Percentiles rank a stretch among this genome's conserved stretches.
These are phyloP conservation scores for Leiothrix lutea DNA, from an alignment of 2,113 vertebrate species.

Conservation along the genomic window DNA sequence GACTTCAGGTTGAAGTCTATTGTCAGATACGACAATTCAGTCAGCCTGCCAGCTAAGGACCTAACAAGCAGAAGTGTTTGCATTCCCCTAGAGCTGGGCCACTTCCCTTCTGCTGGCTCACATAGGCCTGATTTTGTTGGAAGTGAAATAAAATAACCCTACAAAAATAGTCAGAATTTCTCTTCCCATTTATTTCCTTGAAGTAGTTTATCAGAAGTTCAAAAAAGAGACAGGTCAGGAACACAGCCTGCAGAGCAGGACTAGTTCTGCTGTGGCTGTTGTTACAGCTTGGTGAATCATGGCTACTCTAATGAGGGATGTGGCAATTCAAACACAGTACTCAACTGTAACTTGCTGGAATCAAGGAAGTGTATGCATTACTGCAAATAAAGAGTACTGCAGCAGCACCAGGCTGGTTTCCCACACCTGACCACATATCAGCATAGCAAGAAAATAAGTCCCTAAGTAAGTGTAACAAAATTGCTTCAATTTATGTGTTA, in stretches of 20 bases:
- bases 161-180: not conserved
- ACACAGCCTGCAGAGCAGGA: not conserved
- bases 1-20: not conserved
- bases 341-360: not conserved
- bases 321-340: not conserved
- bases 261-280: not conserved
- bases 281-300: not conserved
- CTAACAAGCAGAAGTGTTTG: not conserved
- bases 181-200: not conserved
- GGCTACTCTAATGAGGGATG: not conserved
- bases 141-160: not conserved
- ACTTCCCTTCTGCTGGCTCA: not conserved
- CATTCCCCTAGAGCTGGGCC: not conserved
- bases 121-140: not conserved
- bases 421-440: not conserved
- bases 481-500: not conserved
- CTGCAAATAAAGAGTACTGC: not conserved
- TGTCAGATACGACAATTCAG: not conserved
- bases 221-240: not conserved
- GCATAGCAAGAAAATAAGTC: not conserved
- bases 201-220: not conserved
- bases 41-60: not conserved
- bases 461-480: not conserved
- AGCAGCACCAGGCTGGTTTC: not conserved
- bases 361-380: not conserved